Base-by-base conservation (phyloP, 2,113 vertebrate genomes). In the Odontophorus gujanensis region DNA sequence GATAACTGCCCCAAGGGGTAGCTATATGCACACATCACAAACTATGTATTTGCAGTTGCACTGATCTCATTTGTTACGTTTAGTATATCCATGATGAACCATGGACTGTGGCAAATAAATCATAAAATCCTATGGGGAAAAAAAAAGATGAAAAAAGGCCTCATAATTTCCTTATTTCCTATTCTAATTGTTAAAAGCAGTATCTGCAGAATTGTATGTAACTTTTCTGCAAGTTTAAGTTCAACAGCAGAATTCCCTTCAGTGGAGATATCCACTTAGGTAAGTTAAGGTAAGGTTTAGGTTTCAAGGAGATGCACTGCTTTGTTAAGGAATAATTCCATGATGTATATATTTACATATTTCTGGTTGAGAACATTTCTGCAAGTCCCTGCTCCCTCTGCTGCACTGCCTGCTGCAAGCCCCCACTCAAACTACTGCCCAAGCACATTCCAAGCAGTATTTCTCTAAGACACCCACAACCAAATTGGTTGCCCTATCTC, bases 181-280 rank as follows among this genome's bases (percentile, higher is more conserved):
- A 69, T 82, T 61, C 48, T 76, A 73, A 65, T 5, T 38, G 45
- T 73, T 68, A 79, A 87, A 92, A 87, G 36, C 18, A 62, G 1
- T 48, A 36, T 16, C 25, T 62, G 32, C 36, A 82, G 74, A 65
- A 66, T 20, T 6, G 25, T 16, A 57, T 7, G 6, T 11, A 69
- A 69, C 9, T 66, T 8, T 66, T 77, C 48, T 13, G 9, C 36
- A 89, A 50, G 32, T 40, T 67, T 55, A 36, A 40, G 40, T 69
- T 69, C 50, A 77, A 58, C 28, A 82, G 61, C 20, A 73, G 36
- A 85, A 82, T 26, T 65, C 69, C n/a, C 61, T 28, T n/a, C 93
- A 85, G 30, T 1, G 2, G 85, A 73, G 26, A 36, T 3, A 92
- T 22, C 7, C 7, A 66, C 12, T 62, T 50, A 24, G 24, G 11